Percentiles rank a stretch among this genome's conserved stretches.
These are phyloP conservation scores for Teinopalpus imperialis DNA, from an alignment of 2,888 invertebrate species.

Conservation along the genomic window DNA sequence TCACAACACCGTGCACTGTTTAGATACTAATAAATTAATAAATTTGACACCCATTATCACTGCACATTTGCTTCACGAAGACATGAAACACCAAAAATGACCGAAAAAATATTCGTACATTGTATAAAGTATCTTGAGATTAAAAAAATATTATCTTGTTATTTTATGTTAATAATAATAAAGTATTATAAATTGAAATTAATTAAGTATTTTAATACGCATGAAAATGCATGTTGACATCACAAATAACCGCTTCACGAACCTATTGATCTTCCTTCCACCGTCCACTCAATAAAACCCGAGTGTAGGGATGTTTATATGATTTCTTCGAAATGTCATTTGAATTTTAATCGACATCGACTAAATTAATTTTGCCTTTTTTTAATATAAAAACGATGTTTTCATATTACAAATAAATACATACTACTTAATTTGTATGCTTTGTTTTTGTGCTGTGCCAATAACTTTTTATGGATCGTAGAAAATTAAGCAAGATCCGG, in stretches of 20 bases:
- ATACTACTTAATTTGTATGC: too few relatives aligned
- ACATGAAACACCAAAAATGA: slow-evolving; percentile 33
- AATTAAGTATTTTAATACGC: slow-evolving; percentile 31
- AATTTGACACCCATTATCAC: slow-evolving; percentile 80
- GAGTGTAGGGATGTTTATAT: slow-evolving; percentile 31
- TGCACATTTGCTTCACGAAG: slow-evolving; percentile 41
- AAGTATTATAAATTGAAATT: slow-evolving; percentile 11
- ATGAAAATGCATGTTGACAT: slow-evolving; percentile 59
- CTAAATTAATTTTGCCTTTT: too few relatives aligned
- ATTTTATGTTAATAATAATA: slow-evolving; percentile 16
- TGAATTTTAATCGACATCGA: neutral
- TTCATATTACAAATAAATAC: too few relatives aligned
- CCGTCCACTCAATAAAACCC: slow-evolving; percentile 34
- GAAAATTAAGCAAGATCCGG: too few relatives aligned
- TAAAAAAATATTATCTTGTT: slow-evolving; percentile 23
- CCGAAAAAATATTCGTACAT: slow-evolving; percentile 31
- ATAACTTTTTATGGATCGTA: too few relatives aligned
- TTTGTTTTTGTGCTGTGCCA: too few relatives aligned
- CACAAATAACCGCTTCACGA: slow-evolving; percentile 57
- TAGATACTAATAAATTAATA: slow-evolving; percentile 60
- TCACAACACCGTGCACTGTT: slow-evolving; percentile 38
- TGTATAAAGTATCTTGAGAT: slow-evolving; percentile 16
- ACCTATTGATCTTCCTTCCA: slow-evolving; percentile 47
- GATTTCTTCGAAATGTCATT: slow-evolving; percentile 13
- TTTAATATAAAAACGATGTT: too few relatives aligned